Evolutionary conservation across 2,888 invertebrate genomes (phyloP), one percentile per base, ranked within the genome.

Genomic region (Minunthozetes semirufus): DNA sequence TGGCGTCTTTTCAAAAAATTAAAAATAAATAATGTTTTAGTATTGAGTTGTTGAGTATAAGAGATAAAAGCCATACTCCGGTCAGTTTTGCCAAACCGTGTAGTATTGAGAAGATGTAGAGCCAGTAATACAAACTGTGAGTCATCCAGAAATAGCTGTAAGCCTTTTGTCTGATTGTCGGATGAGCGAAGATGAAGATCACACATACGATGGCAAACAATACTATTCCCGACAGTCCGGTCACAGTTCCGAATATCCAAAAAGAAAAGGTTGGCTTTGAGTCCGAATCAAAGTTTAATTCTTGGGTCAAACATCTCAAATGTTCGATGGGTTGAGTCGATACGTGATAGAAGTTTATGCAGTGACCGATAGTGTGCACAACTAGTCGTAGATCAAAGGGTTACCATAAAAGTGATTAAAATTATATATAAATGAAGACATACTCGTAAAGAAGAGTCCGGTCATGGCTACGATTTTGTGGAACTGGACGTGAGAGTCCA

Each of bases 381-480:
- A 95, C 81, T 81, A 77, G 3, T 78, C 76, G n/a, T 71, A 27
- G 9, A 9, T 13, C 9, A 50, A 53, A 68, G 0, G 8, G 1
- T 3, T 38, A 50, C 1, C 5, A 25, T 50, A 22, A n/a, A 29
- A 53, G 13, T 11, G 6, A 15, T 27, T n/a, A 19, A 27, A 19
- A 61, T 50, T 17, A 25, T 19, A 19, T n/a, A 74, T 48, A 27
- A 71, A 27, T 53, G 29, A 22, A 66, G 66, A 75, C 78, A 77
- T 76, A 81, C 81, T 85, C 0, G 94, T 93, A 84, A 96, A 96
- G 84, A 96, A 93, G 0, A 94, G 85, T 0, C 94, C 95, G 0
- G 96, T 96, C 80, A 94, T 92, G 0, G 96, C 97, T 0, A 93
- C 94, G 74, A 97, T 94, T 85, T 96, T 96, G 83, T 97, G 97